Percentiles rank a stretch among this genome's conserved stretches.
phyloP scores from a whole-genome alignment of 1,140 invertebrate species.

The Diachasmimorpha longicaudata region DNA sequence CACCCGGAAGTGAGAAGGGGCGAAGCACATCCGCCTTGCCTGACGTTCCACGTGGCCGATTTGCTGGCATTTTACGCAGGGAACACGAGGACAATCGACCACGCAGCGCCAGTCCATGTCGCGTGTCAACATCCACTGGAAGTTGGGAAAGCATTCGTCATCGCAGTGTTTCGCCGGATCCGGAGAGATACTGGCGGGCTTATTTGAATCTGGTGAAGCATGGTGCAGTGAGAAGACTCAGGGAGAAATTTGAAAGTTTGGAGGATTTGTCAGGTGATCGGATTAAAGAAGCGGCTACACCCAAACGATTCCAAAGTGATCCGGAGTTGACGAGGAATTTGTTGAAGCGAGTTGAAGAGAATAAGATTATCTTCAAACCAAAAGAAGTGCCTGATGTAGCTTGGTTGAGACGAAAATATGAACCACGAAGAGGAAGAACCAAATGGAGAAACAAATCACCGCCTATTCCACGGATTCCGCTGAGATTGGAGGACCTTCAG shows the following conservation, averaged over 20 bases:
- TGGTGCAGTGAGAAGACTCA: slow-evolving; percentile 77
- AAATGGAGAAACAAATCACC: slow-evolving; percentile 65
- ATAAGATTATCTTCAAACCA: slow-evolving; percentile 57
- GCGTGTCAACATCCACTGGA: slow-evolving; percentile 58
- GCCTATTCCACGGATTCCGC: slow-evolving; percentile 69
- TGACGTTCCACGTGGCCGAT: slow-evolving; percentile 42
- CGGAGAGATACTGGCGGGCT: slow-evolving; percentile 72
- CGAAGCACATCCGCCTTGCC: slow-evolving; percentile 46
- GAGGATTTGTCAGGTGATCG: slow-evolving; percentile 57
- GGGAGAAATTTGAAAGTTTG: slow-evolving; percentile 75
- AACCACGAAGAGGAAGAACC: slow-evolving; percentile 60
- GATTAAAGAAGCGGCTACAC: slow-evolving; percentile 44
- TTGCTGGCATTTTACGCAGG: slow-evolving; percentile 35
- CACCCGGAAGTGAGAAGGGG: slow-evolving; percentile 41
- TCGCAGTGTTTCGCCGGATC: slow-evolving; percentile 72
- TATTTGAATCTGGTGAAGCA: slow-evolving; percentile 73
- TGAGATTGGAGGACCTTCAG: slow-evolving; percentile 72
- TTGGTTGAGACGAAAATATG: slow-evolving; percentile 68
- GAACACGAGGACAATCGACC: slow-evolving; percentile 52
- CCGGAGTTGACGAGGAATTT: slow-evolving; percentile 73
- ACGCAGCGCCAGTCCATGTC: slow-evolving; percentile 56
- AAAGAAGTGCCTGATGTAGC: slow-evolving; percentile 69
- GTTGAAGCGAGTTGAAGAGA: slow-evolving; percentile 58
- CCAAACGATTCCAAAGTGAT: slow-evolving; percentile 76
- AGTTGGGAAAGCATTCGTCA: slow-evolving; percentile 71